Base-by-base conservation (phyloP, 1,140 invertebrate species). In the Panulirus ornatus region DNA sequence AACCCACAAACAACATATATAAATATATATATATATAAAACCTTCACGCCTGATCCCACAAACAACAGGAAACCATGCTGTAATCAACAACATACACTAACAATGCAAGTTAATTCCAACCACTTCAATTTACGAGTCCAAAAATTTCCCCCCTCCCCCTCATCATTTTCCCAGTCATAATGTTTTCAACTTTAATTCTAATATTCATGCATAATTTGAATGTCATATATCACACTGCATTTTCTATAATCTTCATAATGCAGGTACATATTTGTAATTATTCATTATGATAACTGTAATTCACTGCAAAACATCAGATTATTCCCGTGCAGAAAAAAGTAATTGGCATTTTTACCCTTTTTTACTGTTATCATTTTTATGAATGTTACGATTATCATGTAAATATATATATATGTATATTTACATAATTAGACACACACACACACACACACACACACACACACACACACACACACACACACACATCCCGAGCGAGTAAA, bases 201-300 rank as follows among this genome's bases (percentile, higher is more conserved):
- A 66, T 66, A 30, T 66, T 66, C 58, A 5, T 30, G 58, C 58
- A 66, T 66, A 66, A 66, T 66, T 66, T 66, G 58, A 30, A 27
- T 66, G 58, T 66, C 58, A 66, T 66, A 30, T 66, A 66, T 66
- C 58, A 66, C 58, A 66, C 11, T 66, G n/a, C 58, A 66, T 66
- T 66, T 66, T 66, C 58, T 66, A 66, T 66, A 66, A 66, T 66
- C 58, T 66, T 66, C n/a, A 66, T 66, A 66, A 66, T 66, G 27
- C 58, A 66, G 22, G 3, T 66, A 27, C 58, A 30, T 66, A 66
- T 66, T 66, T 66, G 58, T 66, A 66, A 66, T 66, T 27, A 66
- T 66, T 22, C 22, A 54, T 54, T 66, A 22, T 27, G 6, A 27
- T 66, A 27, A 66, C 30, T 66, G 22, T 66, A 66, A 66, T 66